Evolutionary conservation across 2,797 vertebrate species (phyloP).

Genomic region (Enteromius anoplus): DNA sequence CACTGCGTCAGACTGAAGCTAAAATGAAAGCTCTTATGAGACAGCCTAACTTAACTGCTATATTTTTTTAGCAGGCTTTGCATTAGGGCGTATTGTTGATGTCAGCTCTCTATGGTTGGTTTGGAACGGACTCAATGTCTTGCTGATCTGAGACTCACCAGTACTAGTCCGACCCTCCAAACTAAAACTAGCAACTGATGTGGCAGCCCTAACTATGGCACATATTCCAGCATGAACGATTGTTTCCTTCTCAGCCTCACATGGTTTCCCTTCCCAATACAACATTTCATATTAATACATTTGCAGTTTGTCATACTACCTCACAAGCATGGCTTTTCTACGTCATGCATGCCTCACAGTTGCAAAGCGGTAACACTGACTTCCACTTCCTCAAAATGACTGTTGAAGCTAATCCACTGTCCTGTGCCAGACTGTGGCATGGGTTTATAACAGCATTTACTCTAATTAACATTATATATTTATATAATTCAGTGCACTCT

Average conservation of each 20-base stretch:
- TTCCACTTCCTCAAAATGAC: conserved; percentile 43
- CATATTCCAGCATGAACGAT: not conserved
- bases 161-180: not conserved
- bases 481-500: not conserved
- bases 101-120: conserved; percentile 18
- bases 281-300: conserved; percentile 15
- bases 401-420: not conserved
- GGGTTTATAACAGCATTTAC: not conserved
- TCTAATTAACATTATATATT: not conserved
- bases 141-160: conserved; percentile 14
- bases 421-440: conserved; percentile 28
- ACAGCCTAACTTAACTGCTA: not conserved
- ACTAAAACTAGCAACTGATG: conserved; percentile 11
- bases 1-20: not conserved
- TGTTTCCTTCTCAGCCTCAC: not conserved
- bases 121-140: conserved; percentile 23
- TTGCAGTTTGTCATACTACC: conserved; percentile 8
- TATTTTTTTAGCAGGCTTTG: not conserved
- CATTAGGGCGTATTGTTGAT: not conserved
- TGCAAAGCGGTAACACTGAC: conserved; percentile 26
- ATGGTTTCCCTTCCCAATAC: conserved; percentile 14
- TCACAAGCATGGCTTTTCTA: conserved; percentile 38
- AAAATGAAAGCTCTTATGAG: not conserved
- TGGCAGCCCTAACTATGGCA: conserved; percentile 8
- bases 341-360: conserved; percentile 9